Evolutionary conservation across 2,113 vertebrate genomes (phyloP), one percentile per base, ranked within the genome.

Genomic region (Larimichthys polyactis): DNA sequence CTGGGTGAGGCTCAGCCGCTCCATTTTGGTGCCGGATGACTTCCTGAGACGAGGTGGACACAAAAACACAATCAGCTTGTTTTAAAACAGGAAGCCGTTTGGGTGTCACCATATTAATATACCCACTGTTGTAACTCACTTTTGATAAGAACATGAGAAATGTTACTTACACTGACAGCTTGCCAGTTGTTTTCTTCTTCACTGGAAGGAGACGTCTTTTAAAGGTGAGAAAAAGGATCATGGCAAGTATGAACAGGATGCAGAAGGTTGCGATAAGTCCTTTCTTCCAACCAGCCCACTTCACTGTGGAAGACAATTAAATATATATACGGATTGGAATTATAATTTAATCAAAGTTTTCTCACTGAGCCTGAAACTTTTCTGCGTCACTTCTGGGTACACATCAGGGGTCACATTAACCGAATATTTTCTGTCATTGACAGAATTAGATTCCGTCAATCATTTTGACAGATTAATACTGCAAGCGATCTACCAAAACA

Each of bases 251-350:
- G 10, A 95, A 36, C 29, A 94, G 55, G 67, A 94, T 55, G 78
- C 92, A 94, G 63, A 88, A 17, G 22, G 81, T 22, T 2, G 62
- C 91, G 1, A 94, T 93, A 3, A 95, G 67, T 27, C 77, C 87
- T 85, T 93, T 94, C 84, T 95, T 96, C 95, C 95, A 96, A 5
- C 44, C 58, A 0, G 94, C 94, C 76, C 93, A 19, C 52, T 86
- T 95, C 78, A 95, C 95, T 96, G 89, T 43, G 71, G 51, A 91
- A 58, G 3, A 89, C 14, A 82, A 57, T 54, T 12, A 65, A 36
- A 67, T 19, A 70, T 19, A 20, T 10, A 54, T 2, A n/a, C n/a
- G n/a, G 0, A 3, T 71, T 14, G 11, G 8, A 52, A 36, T 68
- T 55, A 65, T 0, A 24, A 32, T 9, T 57, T 19, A 7, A 36